Evolutionary conservation across 2,797 vertebrate genomes (phyloP), one percentile per base, ranked within the genome.

Genomic region (Myotis pilosus): DNA sequence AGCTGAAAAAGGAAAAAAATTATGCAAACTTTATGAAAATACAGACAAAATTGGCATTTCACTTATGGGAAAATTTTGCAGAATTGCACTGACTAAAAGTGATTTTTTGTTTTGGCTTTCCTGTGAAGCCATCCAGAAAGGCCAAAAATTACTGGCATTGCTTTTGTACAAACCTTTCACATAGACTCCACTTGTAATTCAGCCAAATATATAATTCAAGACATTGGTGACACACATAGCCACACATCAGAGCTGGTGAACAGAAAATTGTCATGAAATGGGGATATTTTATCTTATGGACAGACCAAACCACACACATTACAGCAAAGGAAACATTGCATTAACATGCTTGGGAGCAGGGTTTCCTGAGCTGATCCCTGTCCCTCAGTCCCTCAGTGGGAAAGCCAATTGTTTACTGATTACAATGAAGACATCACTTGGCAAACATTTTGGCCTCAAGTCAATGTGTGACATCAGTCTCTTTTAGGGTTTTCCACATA

Each of bases 401-500:
- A 95, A 96, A 97, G 78, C 96, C 97, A 98, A 62, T 96, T 97
- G 87, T 78, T 0, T 93, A 95, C 97, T 96, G 97, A 97, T 97
- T 96, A 96, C 82, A 15, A 97, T 95, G 96, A 96, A 38, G 36
- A 98, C 97, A 97, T 98, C 97, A 98, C 89, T 98, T 98, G 98
- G 98, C 98, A 98, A 97, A 98, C 95, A 76, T 95, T 98, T 97
- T 98, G 98, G 98, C 97, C 96, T 92, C 62, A 69, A 93, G 93
- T 98, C 97, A 98, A n/a, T 30, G 5, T 96, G 97, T 98, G 98
- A 98, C 98, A 98, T 98, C 98, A 98, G 95, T 93, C 93, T 94
- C 96, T 98, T 98, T 97, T 97, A 98, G 97, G 96, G 92, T 98
- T 98, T 98, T 98, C 97, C 97, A 98, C 94, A 97, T 98, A 98